Evolutionary conservation across 2,888 invertebrate genomes (phyloP), one percentile per base, ranked within the genome.

Genomic region (Lithosia quadra): DNA sequence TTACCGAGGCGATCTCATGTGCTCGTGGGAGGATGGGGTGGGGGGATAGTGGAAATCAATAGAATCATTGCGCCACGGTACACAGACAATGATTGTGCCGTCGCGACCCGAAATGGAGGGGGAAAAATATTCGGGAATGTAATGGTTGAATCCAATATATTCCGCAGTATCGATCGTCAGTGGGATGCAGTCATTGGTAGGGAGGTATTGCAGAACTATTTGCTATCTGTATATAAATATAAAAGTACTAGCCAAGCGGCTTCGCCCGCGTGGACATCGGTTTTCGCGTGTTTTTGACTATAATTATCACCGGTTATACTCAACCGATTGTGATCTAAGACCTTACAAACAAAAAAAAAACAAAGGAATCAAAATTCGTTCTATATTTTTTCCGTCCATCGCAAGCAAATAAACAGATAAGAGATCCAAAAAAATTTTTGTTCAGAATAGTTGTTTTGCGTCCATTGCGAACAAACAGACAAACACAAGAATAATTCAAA

Each of bases 61-160:
- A 92, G 86, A 92, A 93, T 94, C 93, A 94, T 93, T 89, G 92
- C 91, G 87, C 81, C 82, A 86, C 79, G 71, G 73, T 80, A 79
- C 82, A 80, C 83, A 72, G 77, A 75, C 82, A 89, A 91, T 93
- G 91, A 92, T 88, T 87, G 83, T 82, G 69, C 70, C 75, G 72
- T 67, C 78, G 83, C 83, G 79, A 72, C 60, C 49, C 21, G 34
- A 22, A n/a, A 10, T 13, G 56, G 56, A 57, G 63, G 68, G 60
- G 57, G 65, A 69, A 67, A 68, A 77, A 71, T 63, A 63, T 66
- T 63, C 62, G 53, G 13, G 34, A 33, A 58, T 62, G 62, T 61
- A 39, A 53, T 53, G 62, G 13, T 28, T 55, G 57, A 33, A 55
- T 61, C 13, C 55, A 62, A 65, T 55, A 62, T 69, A 69, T 69